Conservation (phyloP, 2,113 vertebrate species). For the Delphinus delphis region DNA sequence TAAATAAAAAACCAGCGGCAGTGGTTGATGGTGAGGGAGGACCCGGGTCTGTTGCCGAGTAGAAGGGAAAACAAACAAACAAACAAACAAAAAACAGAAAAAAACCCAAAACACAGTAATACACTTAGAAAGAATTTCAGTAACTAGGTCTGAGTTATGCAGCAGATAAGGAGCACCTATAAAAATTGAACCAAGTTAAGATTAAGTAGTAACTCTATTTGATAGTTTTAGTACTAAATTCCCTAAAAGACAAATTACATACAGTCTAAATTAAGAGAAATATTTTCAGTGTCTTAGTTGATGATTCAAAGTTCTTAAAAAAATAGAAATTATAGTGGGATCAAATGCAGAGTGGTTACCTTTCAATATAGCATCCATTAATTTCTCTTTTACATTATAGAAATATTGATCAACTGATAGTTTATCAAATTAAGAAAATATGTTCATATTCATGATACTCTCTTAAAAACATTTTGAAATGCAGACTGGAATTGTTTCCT, state of each 20-base stretch:
- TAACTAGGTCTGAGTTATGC: background rate
- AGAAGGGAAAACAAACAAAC: background rate
- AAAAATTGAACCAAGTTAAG: background rate
- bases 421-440: background rate
- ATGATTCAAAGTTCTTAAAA: conserved; percentile 29
- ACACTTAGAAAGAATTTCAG: background rate
- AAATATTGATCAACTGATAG: background rate
- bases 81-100: background rate
- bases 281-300: conserved; percentile 45
- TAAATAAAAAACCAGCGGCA: background rate
- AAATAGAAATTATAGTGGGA: conserved; percentile 5
- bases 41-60: background rate
- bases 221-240: background rate
- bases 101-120: background rate
- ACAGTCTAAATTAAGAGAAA: background rate
- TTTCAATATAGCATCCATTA: conserved; percentile 46
- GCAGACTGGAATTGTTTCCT: background rate
- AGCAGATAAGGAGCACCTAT: background rate
- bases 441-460: background rate
- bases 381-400: conserved; percentile 2
- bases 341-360: conserved; percentile 34
- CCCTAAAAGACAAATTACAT: background rate
- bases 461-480: conserved; percentile 26
- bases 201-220: background rate
- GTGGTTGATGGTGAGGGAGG: background rate